Percentiles rank a stretch among this genome's conserved stretches.
These are phyloP conservation scores for Xiphophorus maculatus DNA, from an alignment of 2,113 vertebrate species.

Conservation along the genomic window DNA sequence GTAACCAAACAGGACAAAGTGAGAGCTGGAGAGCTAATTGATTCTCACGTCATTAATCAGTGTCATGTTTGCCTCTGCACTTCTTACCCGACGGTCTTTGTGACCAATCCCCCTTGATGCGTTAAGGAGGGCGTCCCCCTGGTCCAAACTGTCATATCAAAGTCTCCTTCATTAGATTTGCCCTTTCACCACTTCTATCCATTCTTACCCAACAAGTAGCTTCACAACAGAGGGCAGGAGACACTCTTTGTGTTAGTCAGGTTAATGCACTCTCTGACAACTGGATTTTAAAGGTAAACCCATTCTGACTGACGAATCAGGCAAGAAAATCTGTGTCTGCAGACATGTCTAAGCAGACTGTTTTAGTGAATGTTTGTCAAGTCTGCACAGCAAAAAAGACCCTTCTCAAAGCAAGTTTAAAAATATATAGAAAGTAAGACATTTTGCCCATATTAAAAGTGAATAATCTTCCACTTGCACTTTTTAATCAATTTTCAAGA, in stretches of 20 bases:
- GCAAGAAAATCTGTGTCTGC: slow-evolving; percentile 20
- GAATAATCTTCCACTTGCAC: no score
- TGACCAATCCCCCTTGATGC: slow-evolving; percentile 8
- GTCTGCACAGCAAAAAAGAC: background rate
- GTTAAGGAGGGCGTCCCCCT: slow-evolving; percentile 22
- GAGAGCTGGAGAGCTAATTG: slow-evolving; percentile 51
- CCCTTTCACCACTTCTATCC: slow-evolving; percentile 38
- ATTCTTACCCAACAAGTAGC: background rate
- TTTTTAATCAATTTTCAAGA: no score
- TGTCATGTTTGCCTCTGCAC: slow-evolving; percentile 37
- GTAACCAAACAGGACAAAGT: slow-evolving; percentile 45
- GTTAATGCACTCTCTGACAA: slow-evolving; percentile 27
- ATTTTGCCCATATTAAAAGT: no score
- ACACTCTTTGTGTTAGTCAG: slow-evolving; percentile 16
- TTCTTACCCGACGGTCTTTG: slow-evolving; percentile 16
- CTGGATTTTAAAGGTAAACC: slow-evolving; percentile 19
- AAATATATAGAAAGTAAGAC: no score
- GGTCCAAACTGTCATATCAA: slow-evolving; percentile 44
- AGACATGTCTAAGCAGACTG: slow-evolving; percentile 12
- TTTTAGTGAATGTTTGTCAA: slow-evolving; percentile 15
- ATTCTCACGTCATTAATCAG: slow-evolving; percentile 58
- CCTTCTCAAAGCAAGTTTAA: no score
- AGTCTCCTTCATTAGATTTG: slow-evolving; percentile 31
- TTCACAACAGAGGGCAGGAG: background rate
- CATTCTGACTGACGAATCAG: slow-evolving; percentile 38